Conservation (phyloP, 2,797 vertebrate species). For the Characodon lateralis region DNA sequence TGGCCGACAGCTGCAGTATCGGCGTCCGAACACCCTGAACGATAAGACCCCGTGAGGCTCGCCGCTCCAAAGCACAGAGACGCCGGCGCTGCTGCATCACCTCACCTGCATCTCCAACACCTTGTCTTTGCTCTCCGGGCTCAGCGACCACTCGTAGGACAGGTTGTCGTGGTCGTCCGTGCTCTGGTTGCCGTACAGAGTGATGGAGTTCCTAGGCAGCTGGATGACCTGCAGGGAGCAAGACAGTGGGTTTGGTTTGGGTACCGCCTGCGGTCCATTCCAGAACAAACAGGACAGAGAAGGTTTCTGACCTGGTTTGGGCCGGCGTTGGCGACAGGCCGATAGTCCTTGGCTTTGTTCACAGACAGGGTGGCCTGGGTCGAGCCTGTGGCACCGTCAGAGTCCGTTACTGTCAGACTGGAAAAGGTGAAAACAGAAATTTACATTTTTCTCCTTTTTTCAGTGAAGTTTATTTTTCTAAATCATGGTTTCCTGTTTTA, state of each 20-base stretch:
- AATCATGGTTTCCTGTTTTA: no score
- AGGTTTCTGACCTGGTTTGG: conserved; percentile 80
- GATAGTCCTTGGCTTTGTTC: conserved; percentile 95
- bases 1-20: conserved; percentile 91
- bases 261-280: background rate
- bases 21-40: conserved; percentile 91
- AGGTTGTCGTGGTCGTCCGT: conserved; percentile 92
- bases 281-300: background rate
- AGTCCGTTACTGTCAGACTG: conserved; percentile 95
- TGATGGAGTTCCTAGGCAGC: conserved; percentile 92
- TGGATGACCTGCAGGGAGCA: conserved; percentile 89
- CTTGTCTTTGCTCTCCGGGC: conserved; percentile 94
- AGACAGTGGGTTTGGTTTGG: no score
- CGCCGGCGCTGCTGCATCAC: fast-evolving
- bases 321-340: conserved; percentile 91
- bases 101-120: conserved; percentile 99
- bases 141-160: conserved; percentile 97
- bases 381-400: conserved; percentile 88
- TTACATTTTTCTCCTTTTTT: background rate
- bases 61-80: background rate
- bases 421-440: background rate
- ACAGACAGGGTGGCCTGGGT: conserved; percentile 90
- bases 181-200: conserved; percentile 92
- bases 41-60: background rate
- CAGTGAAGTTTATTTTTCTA: background rate